A percentile compares a stretch with the other conserved stretches of the same genome.
Evolutionary conservation across 2,113 vertebrate species (phyloP).

Genomic region (Tupaia chinensis): DNA sequence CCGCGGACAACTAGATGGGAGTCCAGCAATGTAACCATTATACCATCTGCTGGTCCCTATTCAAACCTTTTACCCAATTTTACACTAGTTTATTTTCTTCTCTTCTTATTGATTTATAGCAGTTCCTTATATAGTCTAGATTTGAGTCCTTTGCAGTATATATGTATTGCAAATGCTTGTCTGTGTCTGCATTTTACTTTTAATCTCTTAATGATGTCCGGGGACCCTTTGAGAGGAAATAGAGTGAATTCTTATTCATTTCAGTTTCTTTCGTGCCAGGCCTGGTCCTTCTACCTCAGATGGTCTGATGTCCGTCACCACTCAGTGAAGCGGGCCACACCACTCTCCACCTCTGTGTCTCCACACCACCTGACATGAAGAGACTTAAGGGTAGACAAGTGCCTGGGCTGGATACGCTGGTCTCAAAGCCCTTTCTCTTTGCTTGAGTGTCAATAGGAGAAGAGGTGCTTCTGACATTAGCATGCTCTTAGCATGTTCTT

Average conservation of each 20-base stretch:
- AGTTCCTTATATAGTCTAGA: not conserved
- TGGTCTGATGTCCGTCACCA: not conserved
- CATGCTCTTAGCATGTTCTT: too few relatives aligned
- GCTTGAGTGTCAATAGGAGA: not conserved
- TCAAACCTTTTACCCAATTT: not conserved
- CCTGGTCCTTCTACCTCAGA: not conserved
- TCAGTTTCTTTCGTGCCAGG: too few relatives aligned
- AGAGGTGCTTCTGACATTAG: too few relatives aligned
- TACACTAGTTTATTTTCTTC: not conserved
- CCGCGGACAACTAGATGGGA: too few relatives aligned
- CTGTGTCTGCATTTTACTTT: not conserved
- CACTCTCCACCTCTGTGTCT: too few relatives aligned
- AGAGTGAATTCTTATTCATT: not conserved
- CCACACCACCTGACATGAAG: not conserved
- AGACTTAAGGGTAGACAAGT: not conserved
- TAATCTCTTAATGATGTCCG: not conserved
- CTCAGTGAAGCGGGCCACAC: accelerated
- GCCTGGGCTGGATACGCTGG: not conserved
- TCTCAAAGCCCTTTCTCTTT: not conserved
- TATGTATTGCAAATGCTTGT: not conserved
- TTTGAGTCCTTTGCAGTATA: not conserved
- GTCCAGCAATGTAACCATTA: too few relatives aligned
- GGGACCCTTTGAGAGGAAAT: not conserved
- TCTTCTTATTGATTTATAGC: not conserved
- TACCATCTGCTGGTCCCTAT: too few relatives aligned